Evolutionary conservation across 2,113 vertebrate species (phyloP).

Genomic region (Ascaphus truei): DNA sequence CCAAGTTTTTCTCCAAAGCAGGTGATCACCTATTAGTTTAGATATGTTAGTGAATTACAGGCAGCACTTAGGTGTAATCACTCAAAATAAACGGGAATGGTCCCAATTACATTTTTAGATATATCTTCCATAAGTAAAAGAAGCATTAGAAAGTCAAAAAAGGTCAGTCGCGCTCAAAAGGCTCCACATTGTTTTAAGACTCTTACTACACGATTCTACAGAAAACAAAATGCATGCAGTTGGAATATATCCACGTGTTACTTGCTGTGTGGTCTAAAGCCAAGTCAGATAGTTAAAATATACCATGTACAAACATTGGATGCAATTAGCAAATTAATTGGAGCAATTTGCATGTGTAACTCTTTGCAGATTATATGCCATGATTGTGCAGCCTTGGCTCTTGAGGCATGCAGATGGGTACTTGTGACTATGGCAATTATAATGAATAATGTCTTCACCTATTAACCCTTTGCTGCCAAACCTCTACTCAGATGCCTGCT

Average conservation of each 20-base stretch:
- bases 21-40: no score
- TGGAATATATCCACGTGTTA: background rate
- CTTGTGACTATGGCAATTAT: background rate
- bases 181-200: no score
- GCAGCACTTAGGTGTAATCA: no score
- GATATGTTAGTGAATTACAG: no score
- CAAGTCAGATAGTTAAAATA: conserved; percentile 22
- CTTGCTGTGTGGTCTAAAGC: conserved; percentile 11
- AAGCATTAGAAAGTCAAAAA: no score
- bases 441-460: background rate
- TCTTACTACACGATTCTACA: no score
- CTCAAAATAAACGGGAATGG: no score
- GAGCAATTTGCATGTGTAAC: conserved; percentile 22
- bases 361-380: conserved; percentile 16
- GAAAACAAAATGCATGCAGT: background rate
- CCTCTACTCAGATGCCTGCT: no score
- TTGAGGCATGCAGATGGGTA: background rate
- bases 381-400: background rate
- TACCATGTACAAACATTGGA: conserved; percentile 13
- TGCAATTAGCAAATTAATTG: conserved; percentile 32
- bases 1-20: no score
- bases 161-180: no score
- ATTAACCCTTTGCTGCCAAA: background rate
- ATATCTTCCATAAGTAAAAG: no score
- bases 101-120: no score